These are phyloP conservation scores for Colius striatus DNA, from an alignment of 2,113 vertebrate species.

Conservation along the genomic window DNA sequence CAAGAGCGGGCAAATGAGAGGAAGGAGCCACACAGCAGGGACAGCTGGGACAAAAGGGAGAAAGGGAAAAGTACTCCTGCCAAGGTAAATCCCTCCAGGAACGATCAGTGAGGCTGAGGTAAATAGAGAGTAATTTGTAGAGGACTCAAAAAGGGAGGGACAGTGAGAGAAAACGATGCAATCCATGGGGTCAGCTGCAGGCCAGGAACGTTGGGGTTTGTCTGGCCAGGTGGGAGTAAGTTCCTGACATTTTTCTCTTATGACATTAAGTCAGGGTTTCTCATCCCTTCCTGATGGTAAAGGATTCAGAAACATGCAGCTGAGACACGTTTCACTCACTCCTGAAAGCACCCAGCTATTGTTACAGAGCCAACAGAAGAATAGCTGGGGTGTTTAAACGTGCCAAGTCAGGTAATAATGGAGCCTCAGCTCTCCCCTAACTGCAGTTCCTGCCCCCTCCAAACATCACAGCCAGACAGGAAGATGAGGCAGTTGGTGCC, in stretches of 20 bases:
- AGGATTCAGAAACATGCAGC: not conserved
- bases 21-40: slow-evolving; percentile 71
- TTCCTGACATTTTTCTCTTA: not conserved
- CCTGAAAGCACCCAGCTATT: not conserved
- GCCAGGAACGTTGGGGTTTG: not conserved
- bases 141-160: not conserved
- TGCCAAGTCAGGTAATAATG: not conserved
- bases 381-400: not conserved
- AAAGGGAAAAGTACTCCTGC: slow-evolving; percentile 59
- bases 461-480: not conserved
- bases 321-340: not conserved
- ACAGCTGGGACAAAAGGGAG: slow-evolving; percentile 77
- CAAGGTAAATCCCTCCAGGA: slow-evolving; percentile 61
- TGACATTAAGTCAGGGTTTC: not conserved
- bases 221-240: not conserved
- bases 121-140: not conserved
- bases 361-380: not conserved
- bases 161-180: not conserved
- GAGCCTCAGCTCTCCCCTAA: not conserved
- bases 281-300: not conserved
- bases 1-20: slow-evolving; percentile 72
- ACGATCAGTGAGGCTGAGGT: not conserved
- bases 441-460: not conserved
- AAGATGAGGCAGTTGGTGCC: not conserved
- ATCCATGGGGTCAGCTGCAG: not conserved